A percentile compares a stretch with the other conserved stretches of the same genome.
These are phyloP conservation scores for Lanistes nyassanus DNA, from an alignment of 1,140 invertebrate species.

Conservation along the genomic window DNA sequence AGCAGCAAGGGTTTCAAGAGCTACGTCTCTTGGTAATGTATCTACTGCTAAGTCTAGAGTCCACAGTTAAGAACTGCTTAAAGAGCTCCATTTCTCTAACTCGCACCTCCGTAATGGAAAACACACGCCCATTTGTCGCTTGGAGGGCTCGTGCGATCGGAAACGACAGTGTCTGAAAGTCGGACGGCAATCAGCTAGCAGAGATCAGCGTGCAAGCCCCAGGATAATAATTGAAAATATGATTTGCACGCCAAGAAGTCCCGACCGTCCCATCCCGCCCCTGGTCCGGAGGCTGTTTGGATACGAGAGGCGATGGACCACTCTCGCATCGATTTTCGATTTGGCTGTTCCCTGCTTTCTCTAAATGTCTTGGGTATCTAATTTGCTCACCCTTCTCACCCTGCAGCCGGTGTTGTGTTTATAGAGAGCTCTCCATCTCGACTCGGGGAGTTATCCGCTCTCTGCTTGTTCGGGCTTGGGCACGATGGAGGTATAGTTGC, in stretches of 20 bases:
- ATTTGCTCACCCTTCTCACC: slow-evolving; percentile 9
- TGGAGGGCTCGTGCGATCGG: too few species aligned
- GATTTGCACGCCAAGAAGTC: slow-evolving; percentile 8
- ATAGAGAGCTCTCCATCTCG: background rate
- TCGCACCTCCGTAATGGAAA: too few species aligned
- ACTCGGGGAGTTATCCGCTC: background rate
- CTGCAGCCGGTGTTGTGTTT: background rate
- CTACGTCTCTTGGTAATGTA: too few species aligned
- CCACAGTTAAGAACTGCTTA: too few species aligned
- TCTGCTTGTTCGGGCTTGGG: background rate
- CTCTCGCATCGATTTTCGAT: slow-evolving; percentile 20
- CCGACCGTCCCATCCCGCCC: background rate
- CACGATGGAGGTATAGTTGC: background rate
- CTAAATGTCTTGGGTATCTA: slow-evolving; percentile 21
- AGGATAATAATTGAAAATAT: slow-evolving; percentile 21
- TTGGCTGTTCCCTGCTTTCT: slow-evolving; percentile 8
- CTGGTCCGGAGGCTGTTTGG: slow-evolving; percentile 7
- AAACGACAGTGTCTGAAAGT: slow-evolving; percentile 1
- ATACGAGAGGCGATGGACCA: background rate
- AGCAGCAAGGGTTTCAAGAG: too few species aligned
- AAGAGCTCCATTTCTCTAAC: too few species aligned
- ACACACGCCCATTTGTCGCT: too few species aligned
- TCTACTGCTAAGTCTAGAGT: too few species aligned
- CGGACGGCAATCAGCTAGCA: background rate
- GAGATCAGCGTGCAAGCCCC: background rate